Percentiles rank a stretch among this genome's conserved stretches.
Evolutionary conservation across 1,140 invertebrate species (phyloP).

Genomic region (Lineus longissimus): DNA sequence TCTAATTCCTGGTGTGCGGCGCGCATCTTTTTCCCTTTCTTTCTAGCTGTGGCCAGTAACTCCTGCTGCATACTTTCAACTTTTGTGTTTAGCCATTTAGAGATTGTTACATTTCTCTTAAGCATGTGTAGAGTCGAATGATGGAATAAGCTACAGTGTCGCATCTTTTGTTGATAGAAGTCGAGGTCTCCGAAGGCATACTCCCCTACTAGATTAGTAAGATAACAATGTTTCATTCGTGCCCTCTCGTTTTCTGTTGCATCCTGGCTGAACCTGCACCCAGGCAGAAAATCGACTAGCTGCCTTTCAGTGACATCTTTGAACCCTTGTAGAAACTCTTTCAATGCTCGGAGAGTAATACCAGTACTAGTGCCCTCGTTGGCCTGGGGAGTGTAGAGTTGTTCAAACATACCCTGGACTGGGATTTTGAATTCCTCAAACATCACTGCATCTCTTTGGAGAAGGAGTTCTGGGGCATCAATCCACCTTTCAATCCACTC

Average conservation of each 20-base stretch:
- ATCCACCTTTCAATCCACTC: too few relatives aligned
- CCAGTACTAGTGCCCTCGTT: too few relatives aligned
- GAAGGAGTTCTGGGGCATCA: too few relatives aligned
- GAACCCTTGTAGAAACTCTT: constrained; percentile 1
- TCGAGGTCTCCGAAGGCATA: constrained; percentile 8
- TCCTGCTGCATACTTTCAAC: not conserved
- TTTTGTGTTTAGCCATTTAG: not conserved
- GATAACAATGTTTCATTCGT: constrained; percentile 7
- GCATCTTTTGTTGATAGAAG: not conserved
- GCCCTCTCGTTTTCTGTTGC: too few relatives aligned
- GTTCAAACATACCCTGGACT: too few relatives aligned
- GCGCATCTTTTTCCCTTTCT: constrained; percentile 4
- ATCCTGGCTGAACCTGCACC: not conserved
- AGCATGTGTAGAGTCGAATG: not conserved
- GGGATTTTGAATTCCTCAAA: too few relatives aligned
- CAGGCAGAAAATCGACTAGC: constrained; percentile 2
- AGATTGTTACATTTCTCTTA: constrained; percentile 3
- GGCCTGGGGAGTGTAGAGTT: too few relatives aligned
- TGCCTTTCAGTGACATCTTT: not conserved
- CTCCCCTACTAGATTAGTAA: not conserved
- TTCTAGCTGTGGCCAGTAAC: constrained; percentile 1
- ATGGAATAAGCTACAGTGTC: not conserved
- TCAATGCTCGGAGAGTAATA: too few relatives aligned
- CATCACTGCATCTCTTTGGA: too few relatives aligned
- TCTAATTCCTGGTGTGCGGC: too few relatives aligned